Evolutionary conservation across 1,140 invertebrate species (phyloP), one percentile per base, ranked within the genome.

Genomic region (Procambarus virginalis): DNA sequence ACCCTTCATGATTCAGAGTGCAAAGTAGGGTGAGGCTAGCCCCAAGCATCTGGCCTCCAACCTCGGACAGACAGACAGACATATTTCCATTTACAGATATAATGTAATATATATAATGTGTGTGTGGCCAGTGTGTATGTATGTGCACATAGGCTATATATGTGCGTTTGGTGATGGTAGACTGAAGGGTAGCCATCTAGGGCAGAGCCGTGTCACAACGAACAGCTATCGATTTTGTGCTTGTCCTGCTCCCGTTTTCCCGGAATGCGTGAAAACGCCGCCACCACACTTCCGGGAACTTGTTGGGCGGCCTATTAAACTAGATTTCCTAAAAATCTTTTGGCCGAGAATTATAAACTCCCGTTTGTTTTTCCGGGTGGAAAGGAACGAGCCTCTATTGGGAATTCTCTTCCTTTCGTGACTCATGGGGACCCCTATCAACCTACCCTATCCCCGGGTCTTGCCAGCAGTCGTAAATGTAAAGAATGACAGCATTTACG

Each of bases 191-290:
- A 34, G 34, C 34, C 34, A 34, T 34, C n/a, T 34, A 10, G 64
- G 60, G 60, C 60, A 64, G 8, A 73, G 68, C 10, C n/a, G 68
- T 34, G 68, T 73, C 68, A 73, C 20, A 17, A 68, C n/a, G 68
- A 73, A n/a, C 68, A 34, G 68, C 6, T 73, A 73, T 73, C 68
- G 68, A 73, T 73, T 73, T 73, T 73, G 68, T 34, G 68, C 68
- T 34, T 73, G 68, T 34, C 68, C 22, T 73, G 68, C 68, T 20
- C 68, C 22, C 68, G 68, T 73, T 73, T 73, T 73, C 68, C n/a
- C n/a, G 68, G 68, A 34, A 73, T 22, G n/a, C 34, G 68, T 73
- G 68, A 73, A 73, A 73, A 73, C 68, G 68, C 68, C 68, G 22
- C 68, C n/a, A 20, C 60, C 60, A 17, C 60, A 73, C 68, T 73